A percentile compares a stretch with the other conserved stretches of the same genome.
phyloP scores from a whole-genome alignment of 2,113 vertebrate genomes.

The Oceanodroma tethys region DNA sequence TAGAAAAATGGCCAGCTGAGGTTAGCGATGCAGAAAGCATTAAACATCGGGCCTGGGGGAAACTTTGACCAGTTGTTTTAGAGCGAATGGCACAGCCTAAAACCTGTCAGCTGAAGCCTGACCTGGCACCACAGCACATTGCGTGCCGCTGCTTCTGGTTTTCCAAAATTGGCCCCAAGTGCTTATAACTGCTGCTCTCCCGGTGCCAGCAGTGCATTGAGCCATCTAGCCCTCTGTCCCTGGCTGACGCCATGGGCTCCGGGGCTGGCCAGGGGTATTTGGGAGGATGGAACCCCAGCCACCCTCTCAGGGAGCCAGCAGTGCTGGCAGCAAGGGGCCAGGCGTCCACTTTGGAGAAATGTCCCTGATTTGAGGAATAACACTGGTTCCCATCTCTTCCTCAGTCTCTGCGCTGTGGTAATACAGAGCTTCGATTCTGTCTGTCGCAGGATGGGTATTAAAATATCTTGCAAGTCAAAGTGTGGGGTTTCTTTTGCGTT shows the following conservation, averaged over 20 bases:
- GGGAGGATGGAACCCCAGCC: background rate
- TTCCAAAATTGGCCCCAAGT: background rate
- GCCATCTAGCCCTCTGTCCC: fast-evolving
- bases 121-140: background rate
- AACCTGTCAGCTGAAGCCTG: background rate
- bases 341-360: background rate
- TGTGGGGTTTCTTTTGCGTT: fast-evolving
- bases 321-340: background rate
- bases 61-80: background rate
- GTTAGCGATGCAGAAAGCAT: background rate
- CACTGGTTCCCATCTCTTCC: background rate
- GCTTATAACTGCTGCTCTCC: background rate
- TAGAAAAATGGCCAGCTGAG: background rate
- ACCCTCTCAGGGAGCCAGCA: background rate
- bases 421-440: background rate
- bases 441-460: background rate
- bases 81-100: background rate
- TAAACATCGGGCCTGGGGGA: fast-evolving
- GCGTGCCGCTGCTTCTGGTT: fast-evolving
- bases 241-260: background rate
- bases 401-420: background rate
- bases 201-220: background rate
- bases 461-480: background rate
- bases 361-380: background rate
- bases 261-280: background rate